phyloP scores from a whole-genome alignment of 2,888 invertebrate species.

The Ectemnius cavifrons region DNA sequence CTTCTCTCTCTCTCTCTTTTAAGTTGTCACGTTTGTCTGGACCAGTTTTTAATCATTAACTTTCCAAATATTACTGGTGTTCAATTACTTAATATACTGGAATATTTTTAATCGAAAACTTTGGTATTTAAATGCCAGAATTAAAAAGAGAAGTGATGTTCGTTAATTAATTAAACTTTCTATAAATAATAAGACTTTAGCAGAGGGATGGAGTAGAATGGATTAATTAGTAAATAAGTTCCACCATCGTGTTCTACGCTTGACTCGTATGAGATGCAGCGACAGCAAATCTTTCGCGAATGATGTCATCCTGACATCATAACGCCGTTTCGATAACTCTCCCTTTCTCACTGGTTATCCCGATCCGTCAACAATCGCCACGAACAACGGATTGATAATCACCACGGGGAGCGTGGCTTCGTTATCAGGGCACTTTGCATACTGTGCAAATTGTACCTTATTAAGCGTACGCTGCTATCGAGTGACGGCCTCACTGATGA shows the following conservation, averaged over 20 bases:
- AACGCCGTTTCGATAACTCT: slow-evolving; percentile 57
- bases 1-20: no score
- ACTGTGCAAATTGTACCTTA: background rate
- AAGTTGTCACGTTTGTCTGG: no score
- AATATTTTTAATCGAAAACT: no score
- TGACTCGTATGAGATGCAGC: slow-evolving; percentile 44
- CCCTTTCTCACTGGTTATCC: slow-evolving; percentile 21
- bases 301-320: slow-evolving; percentile 65
- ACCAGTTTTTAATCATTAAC: no score
- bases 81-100: no score
- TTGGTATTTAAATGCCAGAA: no score
- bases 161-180: no score
- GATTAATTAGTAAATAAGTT: slow-evolving; percentile 75
- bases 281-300: slow-evolving; percentile 54
- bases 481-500: no score
- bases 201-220: slow-evolving; percentile 71
- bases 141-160: no score
- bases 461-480: no score
- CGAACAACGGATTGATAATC: slow-evolving; percentile 24
- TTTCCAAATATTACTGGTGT: no score
- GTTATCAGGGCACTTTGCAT: background rate
- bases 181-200: no score
- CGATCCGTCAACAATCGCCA: slow-evolving; percentile 23
- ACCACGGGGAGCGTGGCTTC: background rate
- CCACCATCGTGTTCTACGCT: slow-evolving; percentile 74